phyloP scores from a whole-genome alignment of 2,888 invertebrate species.

The Calameuta pallipes region DNA sequence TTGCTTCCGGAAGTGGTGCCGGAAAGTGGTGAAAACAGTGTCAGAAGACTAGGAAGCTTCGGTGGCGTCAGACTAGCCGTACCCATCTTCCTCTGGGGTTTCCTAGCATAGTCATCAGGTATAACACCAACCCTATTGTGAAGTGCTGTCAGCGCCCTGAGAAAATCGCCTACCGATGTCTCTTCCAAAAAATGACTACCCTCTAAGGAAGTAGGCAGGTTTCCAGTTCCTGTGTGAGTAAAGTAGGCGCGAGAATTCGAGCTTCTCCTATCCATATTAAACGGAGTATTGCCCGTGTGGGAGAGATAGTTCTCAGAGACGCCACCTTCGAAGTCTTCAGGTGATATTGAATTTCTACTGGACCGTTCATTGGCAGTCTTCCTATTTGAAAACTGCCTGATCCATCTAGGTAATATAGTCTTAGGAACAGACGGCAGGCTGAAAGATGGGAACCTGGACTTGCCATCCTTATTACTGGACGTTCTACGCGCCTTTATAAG shows the following conservation, averaged over 20 bases:
- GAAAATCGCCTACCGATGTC: conserved; percentile 84
- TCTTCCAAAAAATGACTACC: conserved; percentile 79
- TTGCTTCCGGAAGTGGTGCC: conserved; percentile 35
- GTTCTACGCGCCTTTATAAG: conserved; percentile 54
- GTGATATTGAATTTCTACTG: conserved; percentile 37
- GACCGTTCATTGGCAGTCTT: conserved; percentile 29
- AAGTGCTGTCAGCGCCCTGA: conserved; percentile 81
- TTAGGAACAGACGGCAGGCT: conserved; percentile 51
- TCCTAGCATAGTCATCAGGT: conserved; percentile 51
- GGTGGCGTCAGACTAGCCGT: conserved; percentile 69
- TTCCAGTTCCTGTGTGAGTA: conserved; percentile 51
- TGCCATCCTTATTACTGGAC: conserved; percentile 38
- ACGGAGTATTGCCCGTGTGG: conserved; percentile 25
- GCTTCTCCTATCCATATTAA: conserved; percentile 60
- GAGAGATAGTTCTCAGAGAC: conserved; percentile 36
- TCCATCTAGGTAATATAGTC: conserved; percentile 50
- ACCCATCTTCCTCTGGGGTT: conserved; percentile 69
- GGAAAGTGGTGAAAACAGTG: conserved; percentile 65
- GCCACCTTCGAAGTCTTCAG: conserved; percentile 37
- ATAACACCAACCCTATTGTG: conserved; percentile 67
- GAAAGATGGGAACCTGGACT: conserved; percentile 51
- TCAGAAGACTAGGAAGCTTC: conserved; percentile 66
- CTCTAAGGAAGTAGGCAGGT: conserved; percentile 52
- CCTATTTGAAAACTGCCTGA: conserved; percentile 44
- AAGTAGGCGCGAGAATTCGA: conserved; percentile 63